phyloP scores from a whole-genome alignment of 2,888 invertebrate species.

The Eilema depressum region DNA sequence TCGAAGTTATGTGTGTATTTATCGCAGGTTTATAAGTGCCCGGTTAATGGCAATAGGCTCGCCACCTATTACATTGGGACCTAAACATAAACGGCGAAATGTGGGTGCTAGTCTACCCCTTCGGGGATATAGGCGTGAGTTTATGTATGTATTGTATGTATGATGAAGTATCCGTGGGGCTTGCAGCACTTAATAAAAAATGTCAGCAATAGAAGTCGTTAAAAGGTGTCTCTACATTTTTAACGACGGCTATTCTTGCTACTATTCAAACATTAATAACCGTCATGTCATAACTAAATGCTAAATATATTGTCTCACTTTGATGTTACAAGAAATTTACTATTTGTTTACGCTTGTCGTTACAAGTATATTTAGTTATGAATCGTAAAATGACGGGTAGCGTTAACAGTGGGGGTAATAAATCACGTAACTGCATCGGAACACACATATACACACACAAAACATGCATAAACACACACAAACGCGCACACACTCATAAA shows the following conservation, averaged over 20 bases:
- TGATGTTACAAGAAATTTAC: slow-evolving; percentile 3
- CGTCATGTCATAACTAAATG: neutral
- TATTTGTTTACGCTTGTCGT: neutral
- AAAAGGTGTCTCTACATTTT: neutral
- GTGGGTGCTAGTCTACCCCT: too few relatives aligned
- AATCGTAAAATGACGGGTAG: slow-evolving; percentile 1
- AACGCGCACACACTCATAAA: neutral
- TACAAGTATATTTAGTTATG: neutral
- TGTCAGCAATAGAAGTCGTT: too few relatives aligned
- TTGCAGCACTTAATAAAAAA: too few relatives aligned
- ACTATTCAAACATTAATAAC: neutral
- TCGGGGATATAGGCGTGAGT: too few relatives aligned
- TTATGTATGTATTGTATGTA: too few relatives aligned
- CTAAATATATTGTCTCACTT: neutral
- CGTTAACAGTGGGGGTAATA: neutral
- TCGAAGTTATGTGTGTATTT: too few relatives aligned
- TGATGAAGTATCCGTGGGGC: too few relatives aligned
- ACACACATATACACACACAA: neutral
- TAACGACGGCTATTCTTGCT: neutral
- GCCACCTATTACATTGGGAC: too few relatives aligned
- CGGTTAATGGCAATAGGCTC: too few relatives aligned
- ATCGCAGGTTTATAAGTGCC: too few relatives aligned
- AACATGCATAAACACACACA: neutral
- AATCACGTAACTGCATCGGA: neutral
- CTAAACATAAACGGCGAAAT: too few relatives aligned